Percentiles rank a stretch among this genome's conserved stretches.
phyloP scores from a whole-genome alignment of 1,140 invertebrate species.

The Leptinotarsa lineolata region DNA sequence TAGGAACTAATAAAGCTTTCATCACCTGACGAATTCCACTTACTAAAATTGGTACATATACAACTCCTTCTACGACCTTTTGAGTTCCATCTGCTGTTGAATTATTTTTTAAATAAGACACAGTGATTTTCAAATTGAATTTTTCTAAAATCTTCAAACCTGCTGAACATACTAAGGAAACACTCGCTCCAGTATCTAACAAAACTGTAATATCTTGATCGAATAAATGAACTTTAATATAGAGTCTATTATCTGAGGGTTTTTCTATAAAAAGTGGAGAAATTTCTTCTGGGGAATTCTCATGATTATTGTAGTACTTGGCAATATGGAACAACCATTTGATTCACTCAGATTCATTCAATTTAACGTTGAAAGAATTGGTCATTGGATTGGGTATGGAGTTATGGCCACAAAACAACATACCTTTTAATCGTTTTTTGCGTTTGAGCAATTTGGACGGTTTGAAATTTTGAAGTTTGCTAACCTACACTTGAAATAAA shows the following conservation, averaged over 20 bases:
- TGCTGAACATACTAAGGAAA: slow-evolving; percentile 10
- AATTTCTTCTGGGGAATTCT: background rate
- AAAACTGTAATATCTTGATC: slow-evolving; percentile 14
- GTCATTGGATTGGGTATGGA: background rate
- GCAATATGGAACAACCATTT: slow-evolving; percentile 3
- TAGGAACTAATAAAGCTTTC: background rate
- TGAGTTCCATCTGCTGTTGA: slow-evolving; percentile 12
- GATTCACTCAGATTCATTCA: background rate
- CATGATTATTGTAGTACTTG: background rate
- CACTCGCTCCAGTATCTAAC: slow-evolving; percentile 18
- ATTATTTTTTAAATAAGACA: background rate
- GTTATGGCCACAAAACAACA: background rate
- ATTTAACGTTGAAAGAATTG: background rate
- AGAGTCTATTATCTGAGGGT: slow-evolving; percentile 20
- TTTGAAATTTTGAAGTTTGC: background rate
- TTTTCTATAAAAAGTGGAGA: slow-evolving; percentile 15
- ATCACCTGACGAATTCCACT: background rate
- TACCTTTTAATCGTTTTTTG: background rate
- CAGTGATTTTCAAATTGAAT: background rate
- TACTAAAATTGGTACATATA: slow-evolving; percentile 13
- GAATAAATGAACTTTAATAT: slow-evolving; percentile 23
- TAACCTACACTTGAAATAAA: background rate
- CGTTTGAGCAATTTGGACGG: background rate
- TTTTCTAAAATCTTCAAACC: slow-evolving; percentile 21
- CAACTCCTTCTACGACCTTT: slow-evolving; percentile 7